Base-by-base conservation (phyloP, 2,113 vertebrate genomes). In the Pelvicachromis taeniatus region DNA sequence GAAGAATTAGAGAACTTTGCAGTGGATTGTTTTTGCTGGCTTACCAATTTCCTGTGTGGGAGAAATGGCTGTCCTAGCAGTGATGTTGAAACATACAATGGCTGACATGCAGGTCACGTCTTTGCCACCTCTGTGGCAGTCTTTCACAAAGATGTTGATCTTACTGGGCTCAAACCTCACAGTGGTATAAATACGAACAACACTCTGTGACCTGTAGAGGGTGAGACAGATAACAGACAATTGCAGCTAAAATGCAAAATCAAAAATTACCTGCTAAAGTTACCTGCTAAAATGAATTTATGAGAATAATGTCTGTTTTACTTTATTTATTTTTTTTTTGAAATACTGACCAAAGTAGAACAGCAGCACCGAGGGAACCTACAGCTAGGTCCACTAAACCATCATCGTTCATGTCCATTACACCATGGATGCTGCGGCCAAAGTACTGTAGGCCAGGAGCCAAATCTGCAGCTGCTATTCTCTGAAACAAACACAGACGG, bases 111-210 rank as follows among this genome's bases (percentile, higher is more conserved):
- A 99, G 83, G 97, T 98, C 91, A 98, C 97, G 0, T 99, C 97
- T 89, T 97, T 97, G 31, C 98, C 98, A 0, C 95, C 97, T 78
- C 98, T 93, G 88, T 89, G 94, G 93, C 99, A 99, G 95, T 99
- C 98, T 90, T 98, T 97, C 96, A 97, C 97, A 94, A 99, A 99
- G 94, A 99, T 97, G 95, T 99, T 99, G 95, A 99, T 95, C 90
- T 99, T 99, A 89, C 95, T 54, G 2, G 98, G 99, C 92, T 99
- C 97, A 1, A 99, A 99, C 88, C 89, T 94, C 83, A 98, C 93
- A 45, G 91, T 96, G 93, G 96, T 93, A 0, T 98, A 97, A 92
- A 99, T 95, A 85, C 89, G 96, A 26, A 99, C 91, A 13, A 99
- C 97, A 0, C 97, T 97, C 87, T 97, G 97, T 79, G 98, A 97